Evolutionary conservation across 2,797 vertebrate genomes (phyloP), one percentile per base, ranked within the genome.

Genomic region (Capromys pilorides): DNA sequence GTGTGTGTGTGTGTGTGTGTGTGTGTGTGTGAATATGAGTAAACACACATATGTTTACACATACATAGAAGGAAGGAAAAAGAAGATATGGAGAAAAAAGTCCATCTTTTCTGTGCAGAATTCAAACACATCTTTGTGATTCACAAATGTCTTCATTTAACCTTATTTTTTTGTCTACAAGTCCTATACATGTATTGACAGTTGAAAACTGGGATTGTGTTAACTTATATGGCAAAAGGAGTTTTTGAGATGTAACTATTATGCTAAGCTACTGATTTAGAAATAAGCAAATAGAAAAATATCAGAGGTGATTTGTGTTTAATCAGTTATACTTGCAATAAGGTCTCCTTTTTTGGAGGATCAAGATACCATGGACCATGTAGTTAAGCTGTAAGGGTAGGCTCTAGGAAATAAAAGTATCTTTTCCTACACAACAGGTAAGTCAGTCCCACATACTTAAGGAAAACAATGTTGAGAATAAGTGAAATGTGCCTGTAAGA

Each of bases 301-400:
- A 26, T 66, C 1, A 5, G 69, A 2, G 4, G 11, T 49, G 12
- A 10, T 45, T 18, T 61, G 24, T 64, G 54, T 66, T 12, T 73
- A 80, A 95, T 59, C 2, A 57, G 12, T 6, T 28, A 64, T 14
- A 3, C 36, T 87, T 75, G 54, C 33, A 54, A 73, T 33, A 1
- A 75, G 1, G n/a, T 33, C 2, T 31, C 14, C 16, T 14, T 2
- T 18, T 91, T 81, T 71, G 41, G 11, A 64, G 14, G 18, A 13
- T 22, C 57, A 41, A 64, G 19, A 24, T 21, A 2, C 2, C 8
- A 28, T 22, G 12, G 21, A 54, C 16, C 18, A 6, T 39, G 18
- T 24, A 9, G 2, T 6, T 12, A 28, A 6, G 24, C n/a, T 0
- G 2, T 77, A 18, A 45, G 0, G 19, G 10, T 51, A 26, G 1